These are phyloP conservation scores for Paelopatides confundens DNA, from an alignment of 53 echinoderm and acorn worm genomes.

Conservation along the genomic window DNA sequence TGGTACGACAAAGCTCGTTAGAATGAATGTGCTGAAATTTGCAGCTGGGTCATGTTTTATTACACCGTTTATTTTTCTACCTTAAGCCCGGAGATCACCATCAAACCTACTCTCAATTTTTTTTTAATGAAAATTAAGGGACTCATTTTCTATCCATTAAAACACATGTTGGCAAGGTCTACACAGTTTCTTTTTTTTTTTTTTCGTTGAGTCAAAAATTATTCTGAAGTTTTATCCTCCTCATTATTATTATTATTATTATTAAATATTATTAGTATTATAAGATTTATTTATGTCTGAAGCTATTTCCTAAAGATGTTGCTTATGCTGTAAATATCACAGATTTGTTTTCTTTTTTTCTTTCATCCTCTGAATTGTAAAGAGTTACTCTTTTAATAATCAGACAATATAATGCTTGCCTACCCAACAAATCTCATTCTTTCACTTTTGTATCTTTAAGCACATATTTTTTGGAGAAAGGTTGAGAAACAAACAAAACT, in stretches of 20 bases:
- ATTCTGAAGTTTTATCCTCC: not conserved
- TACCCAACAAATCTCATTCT: not conserved
- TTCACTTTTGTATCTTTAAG: not conserved
- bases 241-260: no score
- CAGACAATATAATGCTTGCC: slow-evolving; percentile 43
- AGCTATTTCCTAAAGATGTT: not conserved
- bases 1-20: no score
- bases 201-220: not conserved
- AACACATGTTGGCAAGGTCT: not conserved
- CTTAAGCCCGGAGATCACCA: no score
- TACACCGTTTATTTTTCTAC: no score
- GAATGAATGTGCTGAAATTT: no score
- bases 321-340: not conserved
- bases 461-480: no score
- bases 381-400: slow-evolving; percentile 31
- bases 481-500: not conserved
- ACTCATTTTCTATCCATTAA: no score
- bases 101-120: no score
- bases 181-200: not conserved
- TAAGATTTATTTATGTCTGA: not conserved
- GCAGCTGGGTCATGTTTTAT: no score
- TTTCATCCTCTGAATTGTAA: not conserved
- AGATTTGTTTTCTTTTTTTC: not conserved
- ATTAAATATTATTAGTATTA: no score
- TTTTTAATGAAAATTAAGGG: no score